Evolutionary conservation across 2,113 vertebrate species (phyloP), one percentile per base, ranked within the genome.

Genomic region (Excalfactoria chinensis): DNA sequence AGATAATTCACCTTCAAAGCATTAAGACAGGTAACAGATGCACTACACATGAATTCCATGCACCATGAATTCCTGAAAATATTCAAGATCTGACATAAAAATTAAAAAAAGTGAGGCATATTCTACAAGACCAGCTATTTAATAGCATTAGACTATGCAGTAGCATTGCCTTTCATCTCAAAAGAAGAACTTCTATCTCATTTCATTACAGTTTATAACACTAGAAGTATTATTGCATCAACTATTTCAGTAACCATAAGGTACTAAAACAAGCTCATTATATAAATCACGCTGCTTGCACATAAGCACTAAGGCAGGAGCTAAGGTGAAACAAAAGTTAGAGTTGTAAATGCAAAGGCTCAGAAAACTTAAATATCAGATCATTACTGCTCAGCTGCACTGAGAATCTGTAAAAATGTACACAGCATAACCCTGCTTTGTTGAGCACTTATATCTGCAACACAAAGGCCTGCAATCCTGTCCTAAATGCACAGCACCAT

Each of bases 361-460:
- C 70, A 15, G 13, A 62, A 77, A 88, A 73, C 3, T 14, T 15
- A 11, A 30, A 20, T 26, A 37, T 1, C 3, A 58, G 21, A 28
- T 4, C 23, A 58, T 2, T 79, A 19, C 6, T 74, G 69, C 34
- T 89, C 41, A 63, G 9, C 17, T 70, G 44, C 44, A 17, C 23
- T 19, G 85, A 34, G 63, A 85, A 69, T 32, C 23, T 49, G 25
- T 37, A 37, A 20, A 51, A 49, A 35, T 18, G 30, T 4, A 43
- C 3, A 7, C 1, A 20, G 40, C 5, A 37, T 28, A 63, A 75
- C 7, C 37, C 26, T 60, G 58, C 23, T 59, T 21, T 56, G 56
- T n/a, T n/a, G 34, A 9, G 16, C 18, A n/a, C 25, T 59, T 46
- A 32, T 0, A 0, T 43, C 62, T 69, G 44, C 14, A 44, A 6